Conservation (phyloP, 2,113 vertebrate species). For the Motacilla tschutschensis region DNA sequence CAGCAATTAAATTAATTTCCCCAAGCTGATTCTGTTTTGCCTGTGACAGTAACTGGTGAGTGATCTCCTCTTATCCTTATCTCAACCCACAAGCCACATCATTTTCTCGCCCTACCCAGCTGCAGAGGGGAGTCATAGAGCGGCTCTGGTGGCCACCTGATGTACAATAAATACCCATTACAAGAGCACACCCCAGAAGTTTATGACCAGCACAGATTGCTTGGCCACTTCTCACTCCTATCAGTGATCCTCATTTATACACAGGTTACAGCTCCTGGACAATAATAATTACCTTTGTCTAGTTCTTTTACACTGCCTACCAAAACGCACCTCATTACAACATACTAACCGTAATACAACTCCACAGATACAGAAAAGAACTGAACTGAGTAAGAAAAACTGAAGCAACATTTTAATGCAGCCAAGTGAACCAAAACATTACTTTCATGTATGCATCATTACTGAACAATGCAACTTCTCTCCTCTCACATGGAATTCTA, state of each 20-base stretch:
- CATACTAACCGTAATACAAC: neutral
- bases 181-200: neutral
- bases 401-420: neutral
- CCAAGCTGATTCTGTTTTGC: neutral
- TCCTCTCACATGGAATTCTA: neutral
- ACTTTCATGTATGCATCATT: neutral
- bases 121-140: neutral
- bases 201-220: neutral
- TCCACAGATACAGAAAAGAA: neutral
- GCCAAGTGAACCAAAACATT: neutral
- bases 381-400: neutral
- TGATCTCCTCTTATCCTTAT: neutral
- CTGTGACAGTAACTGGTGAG: neutral
- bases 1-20: neutral
- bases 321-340: neutral
- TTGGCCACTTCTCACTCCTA: neutral
- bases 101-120: rapidly evolving
- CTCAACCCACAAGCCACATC: rapidly evolving
- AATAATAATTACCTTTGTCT: neutral
- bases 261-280: neutral
- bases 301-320: neutral
- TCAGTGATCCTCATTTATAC: neutral
- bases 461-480: slow-evolving; percentile 10
- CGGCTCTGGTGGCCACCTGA: rapidly evolving
- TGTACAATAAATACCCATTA: neutral